Evolutionary conservation across 1,140 invertebrate genomes (phyloP).

Genomic region (Polypedilum vanderplanki): DNA sequence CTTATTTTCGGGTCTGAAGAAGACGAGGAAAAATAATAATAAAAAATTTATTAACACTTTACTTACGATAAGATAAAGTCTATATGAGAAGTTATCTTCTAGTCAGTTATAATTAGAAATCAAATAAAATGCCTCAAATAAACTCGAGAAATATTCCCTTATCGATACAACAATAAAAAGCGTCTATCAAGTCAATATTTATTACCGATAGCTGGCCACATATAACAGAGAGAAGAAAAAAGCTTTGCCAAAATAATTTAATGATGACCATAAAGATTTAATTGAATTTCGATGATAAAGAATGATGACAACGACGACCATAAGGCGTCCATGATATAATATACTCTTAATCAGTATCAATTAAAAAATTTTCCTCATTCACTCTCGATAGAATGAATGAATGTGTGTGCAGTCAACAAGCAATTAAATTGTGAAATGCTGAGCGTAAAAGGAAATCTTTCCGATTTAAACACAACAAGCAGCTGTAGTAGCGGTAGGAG

Average conservation of each 20-base stretch:
- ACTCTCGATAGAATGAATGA: no score
- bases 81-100: background rate
- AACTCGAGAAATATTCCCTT: background rate
- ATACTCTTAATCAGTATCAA: no score
- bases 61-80: background rate
- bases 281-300: constrained; percentile 13
- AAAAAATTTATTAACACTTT: no score
- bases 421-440: no score
- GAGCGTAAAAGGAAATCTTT: no score
- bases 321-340: no score
- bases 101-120: constrained; percentile 1
- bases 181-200: background rate
- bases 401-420: no score
- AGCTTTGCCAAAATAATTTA: background rate
- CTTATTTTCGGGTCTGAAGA: background rate
- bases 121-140: constrained; percentile 1
- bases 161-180: background rate
- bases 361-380: no score
- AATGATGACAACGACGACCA: background rate
- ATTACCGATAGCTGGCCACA: background rate
- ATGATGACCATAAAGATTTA: constrained; percentile 22
- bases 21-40: no score
- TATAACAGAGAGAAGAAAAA: background rate
- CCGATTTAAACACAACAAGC: no score
- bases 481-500: no score